Base-by-base conservation (phyloP, 2,888 invertebrate species). In the Caenorhabditis sinica region DNA sequence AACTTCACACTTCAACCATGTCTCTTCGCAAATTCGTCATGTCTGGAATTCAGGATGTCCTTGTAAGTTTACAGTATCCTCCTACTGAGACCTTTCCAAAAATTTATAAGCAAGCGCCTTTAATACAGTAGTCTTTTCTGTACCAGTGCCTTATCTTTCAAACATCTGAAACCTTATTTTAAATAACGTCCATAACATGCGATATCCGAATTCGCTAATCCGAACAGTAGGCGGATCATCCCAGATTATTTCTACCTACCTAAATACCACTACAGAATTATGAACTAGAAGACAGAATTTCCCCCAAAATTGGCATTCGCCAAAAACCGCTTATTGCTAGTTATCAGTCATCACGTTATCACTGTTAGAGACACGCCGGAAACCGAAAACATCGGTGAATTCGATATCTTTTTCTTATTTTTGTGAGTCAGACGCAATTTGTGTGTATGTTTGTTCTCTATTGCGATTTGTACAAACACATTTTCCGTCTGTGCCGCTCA, bases 31-130 rank as follows among this genome's bases (percentile, higher is more conserved):
- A 83, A 63, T 87, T 86, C 30, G 76, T 87, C 53, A 84, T 81
- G 63, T 86, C 86, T 51, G 87, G 87, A 40, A 85, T 87, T 53
- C 82, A 87, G 72, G 87, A 87, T 65, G 87, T 84, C 36, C 33
- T 87, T 58, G 86, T 86, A 43, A 81, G 86, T 83, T 65, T 49
- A 8, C n/a, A 63, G 40, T 40, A 6, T 33, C n/a, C n/a, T 45
- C 45, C 13, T 45, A 15, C 15, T 15, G 45, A 45, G 33, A 40
- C 40, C 11, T 33, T 33, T 33, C 33, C 5, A 33, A 40, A 40
- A 40, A 40, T 40, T 13, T 40, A n/a, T n/a, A n/a, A n/a, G n/a
- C 9, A 40, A 40, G 13, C 13, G 40, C 8, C 6, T 40, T 11
- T 6, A 11, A 2, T 40, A 40, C 40, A n/a, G 49, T 49, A 49